Conservation (phyloP, 1,140 invertebrate genomes). For the Theocolax elegans region DNA sequence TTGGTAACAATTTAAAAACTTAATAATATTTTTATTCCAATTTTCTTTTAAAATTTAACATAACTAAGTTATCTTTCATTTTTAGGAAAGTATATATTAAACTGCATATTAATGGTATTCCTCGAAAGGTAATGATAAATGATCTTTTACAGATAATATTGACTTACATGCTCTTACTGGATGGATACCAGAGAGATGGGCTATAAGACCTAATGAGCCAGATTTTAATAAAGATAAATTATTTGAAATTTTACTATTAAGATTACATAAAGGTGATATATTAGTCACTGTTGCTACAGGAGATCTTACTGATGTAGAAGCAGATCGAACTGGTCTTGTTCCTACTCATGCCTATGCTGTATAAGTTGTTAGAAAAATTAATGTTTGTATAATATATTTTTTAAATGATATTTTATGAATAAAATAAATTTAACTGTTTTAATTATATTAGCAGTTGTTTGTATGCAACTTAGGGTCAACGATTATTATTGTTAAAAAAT, state of each 20-base stretch:
- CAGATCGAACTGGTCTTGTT: constrained; percentile 90
- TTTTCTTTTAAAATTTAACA: no score
- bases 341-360: constrained; percentile 95
- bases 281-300: constrained; percentile 92
- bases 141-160: constrained; percentile 92
- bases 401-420: background rate
- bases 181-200: constrained; percentile 94
- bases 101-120: constrained; percentile 92
- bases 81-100: constrained; percentile 95
- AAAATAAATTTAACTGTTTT: background rate
- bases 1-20: constrained; percentile 77
- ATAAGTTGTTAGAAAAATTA: constrained; percentile 83
- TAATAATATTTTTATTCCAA: no score
- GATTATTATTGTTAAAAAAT: constrained; percentile 92
- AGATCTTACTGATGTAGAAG: constrained; percentile 80
- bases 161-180: constrained; percentile 96
- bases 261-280: constrained; percentile 85
- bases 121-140: constrained; percentile 93
- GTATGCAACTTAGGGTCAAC: constrained; percentile 72
- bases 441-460: constrained; percentile 44
- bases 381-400: constrained; percentile 65
- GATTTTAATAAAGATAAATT: constrained; percentile 85
- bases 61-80: constrained; percentile 44
- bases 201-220: constrained; percentile 74
- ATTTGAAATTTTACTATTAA: constrained; percentile 80